Base-by-base conservation (phyloP, 2,113 vertebrate genomes). In the Potamarius usumacintae region DNA sequence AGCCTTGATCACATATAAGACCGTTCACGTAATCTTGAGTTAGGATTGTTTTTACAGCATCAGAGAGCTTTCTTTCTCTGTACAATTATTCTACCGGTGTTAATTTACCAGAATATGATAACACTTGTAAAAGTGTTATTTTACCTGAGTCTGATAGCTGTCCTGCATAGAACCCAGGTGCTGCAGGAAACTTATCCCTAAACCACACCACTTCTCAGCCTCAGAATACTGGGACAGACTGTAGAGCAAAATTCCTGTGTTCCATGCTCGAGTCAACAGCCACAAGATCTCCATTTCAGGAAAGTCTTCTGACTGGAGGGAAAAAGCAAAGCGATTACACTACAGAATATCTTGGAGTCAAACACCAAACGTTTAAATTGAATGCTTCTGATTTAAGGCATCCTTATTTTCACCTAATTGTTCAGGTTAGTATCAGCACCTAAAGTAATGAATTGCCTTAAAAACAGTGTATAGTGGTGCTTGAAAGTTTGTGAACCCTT, bases 201-300 rank as follows among this genome's bases (percentile, higher is more conserved):
- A 89, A 50, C 93, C 91, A 12, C 96, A 98, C 97, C 97, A 99
- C 89, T 93, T 96, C 92, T 97, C 96, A 2, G 97, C 95, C 88
- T 95, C 95, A 0, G 90, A 83, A 76, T 96, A 98, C 91, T 95
- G 96, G 7, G 92, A 92, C 85, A 90, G 79, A 20, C 93, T 95
- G 87, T 96, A 98, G 84, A 97, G 94, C 91, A 95, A 87, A 88
- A 98, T 94, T 74, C 97, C 98, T 14, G 93, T 96, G 89, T 99
- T 99, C 97, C 98, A 99, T 25, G 97, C 96, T 85, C 95, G 95
- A 80, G 95, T 96, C 95, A 99, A 96, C 91, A 99, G 85, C 97
- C 97, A 99, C 91, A 98, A 91, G 86, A 95, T 93, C 93, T 99
- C 97, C 86, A 92, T 88, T 93, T 99, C 96, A 84, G 98, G 97